These are phyloP conservation scores for Anolis apletophallus DNA, from an alignment of 2,797 vertebrate species.

Conservation along the genomic window DNA sequence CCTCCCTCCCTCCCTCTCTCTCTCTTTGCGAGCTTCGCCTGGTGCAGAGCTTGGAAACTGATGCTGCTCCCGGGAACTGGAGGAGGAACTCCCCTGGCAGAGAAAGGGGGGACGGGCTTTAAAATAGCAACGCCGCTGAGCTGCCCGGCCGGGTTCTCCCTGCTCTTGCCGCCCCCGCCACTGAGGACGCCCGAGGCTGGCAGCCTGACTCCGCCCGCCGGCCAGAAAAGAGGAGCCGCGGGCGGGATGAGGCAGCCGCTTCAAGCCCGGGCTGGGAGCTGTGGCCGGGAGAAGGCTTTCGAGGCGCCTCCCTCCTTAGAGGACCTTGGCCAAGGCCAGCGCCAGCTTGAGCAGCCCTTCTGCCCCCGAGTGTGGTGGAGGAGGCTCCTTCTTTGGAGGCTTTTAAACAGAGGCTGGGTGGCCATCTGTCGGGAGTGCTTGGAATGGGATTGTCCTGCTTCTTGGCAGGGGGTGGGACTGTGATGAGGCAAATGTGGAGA, in stretches of 20 bases:
- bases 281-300: background rate
- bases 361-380: no score
- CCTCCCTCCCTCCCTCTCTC: background rate
- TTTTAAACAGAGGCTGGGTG: no score
- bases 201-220: slow-evolving; percentile 17
- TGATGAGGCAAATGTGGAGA: no score
- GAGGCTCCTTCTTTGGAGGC: no score
- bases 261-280: background rate
- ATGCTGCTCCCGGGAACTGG: background rate
- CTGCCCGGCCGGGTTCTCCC: background rate
- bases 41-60: background rate
- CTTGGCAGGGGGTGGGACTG: no score
- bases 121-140: slow-evolving; percentile 28
- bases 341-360: no score
- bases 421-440: no score
- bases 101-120: slow-evolving; percentile 16
- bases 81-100: slow-evolving; percentile 14
- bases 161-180: background rate
- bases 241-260: no score
- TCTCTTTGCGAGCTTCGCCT: background rate
- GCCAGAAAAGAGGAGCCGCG: background rate
- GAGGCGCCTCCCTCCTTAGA: no score
- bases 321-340: no score
- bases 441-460: no score
- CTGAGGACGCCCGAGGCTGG: background rate